Evolutionary conservation across 2,888 invertebrate species (phyloP), one percentile per base, ranked within the genome.

Genomic region (Caenorhabditis virilis): DNA sequence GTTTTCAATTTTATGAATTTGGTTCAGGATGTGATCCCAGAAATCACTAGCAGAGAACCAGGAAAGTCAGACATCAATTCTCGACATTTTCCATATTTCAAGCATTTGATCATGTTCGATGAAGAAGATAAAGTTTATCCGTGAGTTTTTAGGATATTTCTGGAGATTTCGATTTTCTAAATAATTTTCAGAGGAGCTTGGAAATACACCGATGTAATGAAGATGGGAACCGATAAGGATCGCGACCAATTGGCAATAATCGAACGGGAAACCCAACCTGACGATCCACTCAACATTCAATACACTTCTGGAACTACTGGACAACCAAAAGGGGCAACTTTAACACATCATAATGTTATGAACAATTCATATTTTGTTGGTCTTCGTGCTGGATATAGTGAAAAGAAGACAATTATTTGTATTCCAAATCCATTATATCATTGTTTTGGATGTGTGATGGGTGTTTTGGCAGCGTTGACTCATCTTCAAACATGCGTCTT

Each of bases 311-410:
- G 91, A 18, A 91, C 91, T 0, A 91, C 92, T 0, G 89, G 90
- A n/a, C 83, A 85, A 36, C 91, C 92, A 0, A 93, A 93, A 84
- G 92, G 90, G 38, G 86, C 85, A 7, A 83, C 82, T 3, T 77
- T 87, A 16, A 82, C 86, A 2, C 92, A 93, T 81, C 88, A 88
- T 78, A 88, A 88, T 63, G 86, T 90, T 18, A 86, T 91, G 2
- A 93, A 93, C 84, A 92, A 92, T 83, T 87, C 89, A 6, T 88
- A 87, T 77, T 87, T 88, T 75, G 85, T 89, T 53, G 90, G 89
- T 0, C 85, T 80, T 25, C 80, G 87, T 18, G 76, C 86, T 25
- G 85, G 85, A 22, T 87, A 86, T 65, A 69, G 77, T 58, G 70
- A 78, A 43, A 56, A 65, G 48, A 57, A 61, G 35, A 56, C 63